phyloP scores from a whole-genome alignment of 1,140 invertebrate genomes.

The Sitophilus oryzae region DNA sequence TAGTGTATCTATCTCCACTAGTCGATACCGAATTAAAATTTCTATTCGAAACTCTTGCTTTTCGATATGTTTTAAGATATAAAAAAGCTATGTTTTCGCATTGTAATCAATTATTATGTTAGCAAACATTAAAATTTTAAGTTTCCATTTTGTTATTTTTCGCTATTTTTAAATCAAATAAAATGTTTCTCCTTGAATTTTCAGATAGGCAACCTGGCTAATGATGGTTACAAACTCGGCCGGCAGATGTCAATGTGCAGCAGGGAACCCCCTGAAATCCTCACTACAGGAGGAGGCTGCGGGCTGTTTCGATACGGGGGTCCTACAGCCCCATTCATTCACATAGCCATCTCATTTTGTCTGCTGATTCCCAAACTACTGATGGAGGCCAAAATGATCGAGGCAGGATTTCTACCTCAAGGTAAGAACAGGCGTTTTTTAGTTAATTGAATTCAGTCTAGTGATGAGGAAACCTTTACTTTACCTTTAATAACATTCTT shows the following conservation, averaged over 20 bases:
- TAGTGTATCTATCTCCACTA: too few relatives aligned
- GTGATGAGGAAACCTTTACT: too few relatives aligned
- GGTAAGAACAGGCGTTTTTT: conserved; percentile 51
- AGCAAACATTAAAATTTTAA: too few relatives aligned
- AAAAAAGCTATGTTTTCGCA: too few relatives aligned
- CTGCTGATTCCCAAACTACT: conserved; percentile 74
- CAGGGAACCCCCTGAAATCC: conserved; percentile 51
- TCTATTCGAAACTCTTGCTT: too few relatives aligned
- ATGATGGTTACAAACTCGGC: conserved; percentile 75
- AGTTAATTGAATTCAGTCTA: not conserved
- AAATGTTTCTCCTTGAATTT: conserved; percentile 75
- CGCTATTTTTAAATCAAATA: too few relatives aligned
- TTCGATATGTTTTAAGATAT: too few relatives aligned
- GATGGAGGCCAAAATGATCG: conserved; percentile 74
- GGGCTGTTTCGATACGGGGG: conserved; percentile 65
- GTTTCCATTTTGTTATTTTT: too few relatives aligned
- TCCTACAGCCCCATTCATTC: conserved; percentile 72
- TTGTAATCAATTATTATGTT: too few relatives aligned
- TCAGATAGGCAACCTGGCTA: conserved; percentile 73
- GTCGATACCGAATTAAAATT: too few relatives aligned
- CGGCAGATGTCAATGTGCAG: conserved; percentile 60
- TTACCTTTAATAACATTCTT: too few relatives aligned
- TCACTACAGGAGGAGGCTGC: conserved; percentile 40
- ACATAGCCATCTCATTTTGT: conserved; percentile 73
- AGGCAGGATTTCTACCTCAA: conserved; percentile 71